Evolutionary conservation across 2,113 vertebrate genomes (phyloP).

Genomic region (Alces alces): DNA sequence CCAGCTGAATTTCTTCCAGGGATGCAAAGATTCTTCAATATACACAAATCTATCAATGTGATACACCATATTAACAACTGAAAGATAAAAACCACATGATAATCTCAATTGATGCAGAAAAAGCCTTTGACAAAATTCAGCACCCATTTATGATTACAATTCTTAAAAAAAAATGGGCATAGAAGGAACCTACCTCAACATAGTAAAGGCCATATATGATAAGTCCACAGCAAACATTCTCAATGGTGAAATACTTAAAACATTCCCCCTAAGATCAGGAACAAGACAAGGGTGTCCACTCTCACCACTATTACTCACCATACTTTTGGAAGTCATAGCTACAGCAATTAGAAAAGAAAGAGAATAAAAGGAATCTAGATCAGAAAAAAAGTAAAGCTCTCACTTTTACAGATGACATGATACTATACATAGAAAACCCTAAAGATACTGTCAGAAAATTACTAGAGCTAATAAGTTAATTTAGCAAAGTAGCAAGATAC

Average conservation of each 20-base stretch:
- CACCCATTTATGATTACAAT: neutral
- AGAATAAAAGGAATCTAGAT: neutral
- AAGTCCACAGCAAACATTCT: neutral
- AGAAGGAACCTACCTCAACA: neutral
- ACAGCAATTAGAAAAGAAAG: neutral
- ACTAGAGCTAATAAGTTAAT: neutral
- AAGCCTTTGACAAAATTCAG: neutral
- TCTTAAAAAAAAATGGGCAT: neutral
- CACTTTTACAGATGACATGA: neutral
- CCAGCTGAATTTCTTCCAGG: neutral
- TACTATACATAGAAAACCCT: neutral
- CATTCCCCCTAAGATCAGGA: neutral
- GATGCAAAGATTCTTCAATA: neutral
- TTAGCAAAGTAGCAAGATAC: neutral
- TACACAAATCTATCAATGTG: neutral
- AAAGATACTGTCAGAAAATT: neutral
- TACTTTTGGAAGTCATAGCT: neutral
- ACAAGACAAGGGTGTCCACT: neutral
- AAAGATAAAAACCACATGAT: neutral
- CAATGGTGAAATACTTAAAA: neutral
- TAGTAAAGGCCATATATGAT: neutral
- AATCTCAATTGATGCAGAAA: neutral
- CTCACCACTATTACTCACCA: neutral
- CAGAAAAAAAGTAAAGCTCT: neutral
- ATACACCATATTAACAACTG: neutral